Evolutionary conservation across 2,113 vertebrate species (phyloP).

Genomic region (Oreochromis niloticus): DNA sequence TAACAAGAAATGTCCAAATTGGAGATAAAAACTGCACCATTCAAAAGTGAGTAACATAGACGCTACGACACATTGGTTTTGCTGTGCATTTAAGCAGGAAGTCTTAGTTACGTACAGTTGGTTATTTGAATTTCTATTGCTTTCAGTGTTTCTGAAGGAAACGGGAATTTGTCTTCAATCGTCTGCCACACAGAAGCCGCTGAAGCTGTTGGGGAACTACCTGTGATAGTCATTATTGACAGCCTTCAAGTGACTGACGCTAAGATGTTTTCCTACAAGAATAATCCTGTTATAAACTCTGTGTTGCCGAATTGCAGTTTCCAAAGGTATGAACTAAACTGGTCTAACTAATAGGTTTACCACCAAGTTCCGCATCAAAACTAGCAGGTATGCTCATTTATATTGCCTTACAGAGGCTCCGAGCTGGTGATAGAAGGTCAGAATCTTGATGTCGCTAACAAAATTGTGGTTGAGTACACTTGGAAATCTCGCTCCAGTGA

Average conservation of each 20-base stretch:
- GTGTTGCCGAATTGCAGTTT: slow-evolving; percentile 81
- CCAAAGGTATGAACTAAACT: slow-evolving; percentile 47
- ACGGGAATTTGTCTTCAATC: slow-evolving; percentile 43
- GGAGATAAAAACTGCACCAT: slow-evolving; percentile 70
- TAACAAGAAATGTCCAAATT: slow-evolving; percentile 68
- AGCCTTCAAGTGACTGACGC: slow-evolving; percentile 54
- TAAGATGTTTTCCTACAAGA: slow-evolving; percentile 75
- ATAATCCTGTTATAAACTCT: slow-evolving; percentile 70
- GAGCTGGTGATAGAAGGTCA: slow-evolving; percentile 76
- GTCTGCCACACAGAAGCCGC: slow-evolving; percentile 49
- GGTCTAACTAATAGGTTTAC: neutral
- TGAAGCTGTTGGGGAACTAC: slow-evolving; percentile 1
- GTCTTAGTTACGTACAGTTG: neutral
- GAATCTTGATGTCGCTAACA: slow-evolving; percentile 79
- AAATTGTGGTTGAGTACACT: slow-evolving; percentile 61
- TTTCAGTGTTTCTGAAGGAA: slow-evolving; percentile 34
- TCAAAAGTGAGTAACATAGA: slow-evolving; percentile 53
- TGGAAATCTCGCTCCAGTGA: neutral
- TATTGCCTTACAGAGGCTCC: slow-evolving; percentile 73
- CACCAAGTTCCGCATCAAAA: neutral
- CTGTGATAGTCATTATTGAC: slow-evolving; percentile 75
- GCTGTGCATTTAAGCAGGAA: neutral
- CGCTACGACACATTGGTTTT: neutral
- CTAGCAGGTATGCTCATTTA: neutral
- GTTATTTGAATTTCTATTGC: neutral